Evolutionary conservation across 2,888 invertebrate genomes (phyloP).

Genomic region (Metacarcinus magister): DNA sequence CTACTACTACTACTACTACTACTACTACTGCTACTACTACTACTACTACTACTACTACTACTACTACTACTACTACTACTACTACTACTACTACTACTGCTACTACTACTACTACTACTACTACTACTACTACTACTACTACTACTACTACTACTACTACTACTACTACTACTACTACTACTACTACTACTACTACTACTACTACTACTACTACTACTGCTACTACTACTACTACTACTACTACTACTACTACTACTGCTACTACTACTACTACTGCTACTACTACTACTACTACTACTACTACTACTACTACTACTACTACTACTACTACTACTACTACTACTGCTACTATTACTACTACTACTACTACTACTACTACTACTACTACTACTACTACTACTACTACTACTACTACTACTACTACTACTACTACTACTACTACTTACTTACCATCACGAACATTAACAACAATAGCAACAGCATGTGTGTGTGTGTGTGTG

Average conservation of each 20-base stretch:
- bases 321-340: too few species aligned
- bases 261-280: neutral
- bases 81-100: neutral
- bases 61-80: neutral
- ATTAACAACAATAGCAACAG: too few species aligned
- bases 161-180: constrained; percentile 2
- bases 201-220: constrained; percentile 10
- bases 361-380: too few species aligned
- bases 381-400: too few species aligned
- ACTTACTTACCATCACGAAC: neutral
- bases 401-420: too few species aligned
- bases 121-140: constrained; percentile 2
- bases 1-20: neutral
- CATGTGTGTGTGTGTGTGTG: neutral
- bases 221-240: constrained; percentile 39
- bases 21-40: neutral
- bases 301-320: too few species aligned
- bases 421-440: neutral
- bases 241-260: neutral
- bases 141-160: constrained; percentile 2
- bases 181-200: neutral
- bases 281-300: too few species aligned
- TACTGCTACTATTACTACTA: too few species aligned
- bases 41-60: neutral
- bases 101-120: neutral